Evolutionary conservation across 2,113 vertebrate genomes (phyloP), one percentile per base, ranked within the genome.

Genomic region (Catharus fuscescens): DNA sequence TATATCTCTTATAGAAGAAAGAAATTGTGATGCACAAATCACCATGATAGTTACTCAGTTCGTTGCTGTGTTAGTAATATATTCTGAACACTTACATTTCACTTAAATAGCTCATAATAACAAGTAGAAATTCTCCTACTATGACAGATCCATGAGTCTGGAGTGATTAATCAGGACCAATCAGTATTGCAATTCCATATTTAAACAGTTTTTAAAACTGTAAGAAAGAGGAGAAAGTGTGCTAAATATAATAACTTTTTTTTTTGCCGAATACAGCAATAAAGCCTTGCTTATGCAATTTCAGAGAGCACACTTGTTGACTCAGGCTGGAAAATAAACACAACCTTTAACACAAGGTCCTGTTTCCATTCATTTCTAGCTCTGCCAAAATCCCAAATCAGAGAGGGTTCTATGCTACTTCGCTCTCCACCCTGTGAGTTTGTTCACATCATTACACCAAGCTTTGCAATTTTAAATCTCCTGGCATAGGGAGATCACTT

Each of bases 301-400:
- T 61, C 1, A 77, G 36, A 40, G 29, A 57, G 25, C 21, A 69
- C 8, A 80, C 0, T 0, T 17, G 24, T 36, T 17, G 26, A 86
- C 14, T 20, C 26, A 40, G 17, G 29, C 31, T 84, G n/a, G 29
- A 80, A 88, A 88, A 26, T 12, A 69, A 40, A 38, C 12, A 29
- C 16, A 67, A 50, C 18, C 23, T 61, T 65, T 69, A 73, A 65
- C 0, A 0, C 15, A 86, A 90, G 15, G 29, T 77, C 31, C 17
- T 54, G 6, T 70, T 77, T 73, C 60, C 42, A 59, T 21, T 53
- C 14, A 32, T 29, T 77, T 85, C 26, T 24, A 57, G 3, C 24
- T 60, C 52, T 78, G 29, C 21, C 38, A 76, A 80, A 95, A 42
- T 12, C 12, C 29, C n/a, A 73, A 3, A 72, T 47, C 25, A 34